These are phyloP conservation scores for Acronicta aceris DNA, from an alignment of 2,888 invertebrate species.

Conservation along the genomic window DNA sequence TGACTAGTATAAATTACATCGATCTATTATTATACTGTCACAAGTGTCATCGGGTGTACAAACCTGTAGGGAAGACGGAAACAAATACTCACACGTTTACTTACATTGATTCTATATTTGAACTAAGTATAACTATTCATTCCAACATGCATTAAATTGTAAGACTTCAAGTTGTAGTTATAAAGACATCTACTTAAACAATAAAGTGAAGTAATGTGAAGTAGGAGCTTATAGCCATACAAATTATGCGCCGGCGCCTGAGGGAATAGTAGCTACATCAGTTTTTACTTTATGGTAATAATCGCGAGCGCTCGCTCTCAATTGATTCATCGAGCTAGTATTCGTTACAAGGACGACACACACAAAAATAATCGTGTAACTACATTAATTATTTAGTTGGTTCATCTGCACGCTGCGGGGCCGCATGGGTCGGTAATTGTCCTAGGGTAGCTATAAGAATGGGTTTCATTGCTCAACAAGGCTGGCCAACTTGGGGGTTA, in stretches of 20 bases:
- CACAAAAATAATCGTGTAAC: constrained; percentile 63
- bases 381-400: constrained; percentile 54
- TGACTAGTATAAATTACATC: constrained; percentile 54
- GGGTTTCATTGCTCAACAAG: constrained; percentile 26
- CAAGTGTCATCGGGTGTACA: constrained; percentile 28
- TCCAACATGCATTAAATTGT: constrained; percentile 17
- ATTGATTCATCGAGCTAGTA: constrained; percentile 72
- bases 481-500: constrained; percentile 18
- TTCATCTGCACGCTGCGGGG: constrained; percentile 50
- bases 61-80: constrained; percentile 39
- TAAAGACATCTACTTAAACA: background rate
- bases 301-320: constrained; percentile 64
- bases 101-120: constrained; percentile 4
- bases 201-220: background rate
- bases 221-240: constrained; percentile 4
- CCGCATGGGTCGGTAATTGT: constrained; percentile 41
- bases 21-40: constrained; percentile 32
- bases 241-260: constrained; percentile 13
- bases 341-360: constrained; percentile 76
- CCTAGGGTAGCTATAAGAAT: constrained; percentile 31
- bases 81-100: constrained; percentile 37
- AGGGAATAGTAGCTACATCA: constrained; percentile 42
- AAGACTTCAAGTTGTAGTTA: constrained; percentile 6
- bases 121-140: constrained; percentile 4
- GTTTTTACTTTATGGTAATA: constrained; percentile 66